Base-by-base conservation (phyloP, 2,113 vertebrate species). In the Illadopsis cleaveri region DNA sequence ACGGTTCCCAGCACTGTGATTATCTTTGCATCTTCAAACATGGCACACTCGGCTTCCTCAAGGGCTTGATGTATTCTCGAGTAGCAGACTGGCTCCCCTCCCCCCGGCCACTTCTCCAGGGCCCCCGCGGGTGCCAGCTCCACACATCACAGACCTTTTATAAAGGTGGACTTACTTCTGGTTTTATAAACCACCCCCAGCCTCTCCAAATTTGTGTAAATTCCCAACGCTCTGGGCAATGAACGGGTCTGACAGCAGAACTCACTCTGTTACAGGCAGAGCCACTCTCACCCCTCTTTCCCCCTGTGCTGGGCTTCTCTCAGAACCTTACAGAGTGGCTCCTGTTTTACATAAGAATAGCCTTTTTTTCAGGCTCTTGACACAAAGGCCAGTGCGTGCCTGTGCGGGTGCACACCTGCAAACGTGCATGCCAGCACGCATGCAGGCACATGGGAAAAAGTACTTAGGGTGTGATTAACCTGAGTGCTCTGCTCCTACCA, bases 1-100 rank as follows among this genome's bases (percentile, higher is more conserved):
- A 99, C 98, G 98, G 99, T 99, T 99, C 99, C 99, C 99, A 99
- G 99, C 99, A 99, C 98, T 98, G 96, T 97, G 98, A 99, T 99
- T 99, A 99, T 99, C 99, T 99, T 98, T 99, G 98, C 98, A 99
- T 99, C 99, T 99, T 99, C 99, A 99, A 99, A 99, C 99, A 99
- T 99, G 99, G 99, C 99, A 99, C 98, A 98, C 98, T 99, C 98
- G 97, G 98, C 99, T 99, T 99, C 99, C 99, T 99, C 98, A 98
- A 99, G 98, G 98, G 99, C 99, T 99, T 99, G 99, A 99, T 99
- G 99, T 99, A 99, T 99, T 99, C 99, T 98, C 97, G 98, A 98
- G 97, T 94, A 96, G 94, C 56, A 84, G 86, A 93, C 97, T 94
- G 81, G 91, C 35, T 96, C 96, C 96, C 96, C 89, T 95, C 96